phyloP scores from a whole-genome alignment of 2,113 vertebrate species.

The Vidua macroura region DNA sequence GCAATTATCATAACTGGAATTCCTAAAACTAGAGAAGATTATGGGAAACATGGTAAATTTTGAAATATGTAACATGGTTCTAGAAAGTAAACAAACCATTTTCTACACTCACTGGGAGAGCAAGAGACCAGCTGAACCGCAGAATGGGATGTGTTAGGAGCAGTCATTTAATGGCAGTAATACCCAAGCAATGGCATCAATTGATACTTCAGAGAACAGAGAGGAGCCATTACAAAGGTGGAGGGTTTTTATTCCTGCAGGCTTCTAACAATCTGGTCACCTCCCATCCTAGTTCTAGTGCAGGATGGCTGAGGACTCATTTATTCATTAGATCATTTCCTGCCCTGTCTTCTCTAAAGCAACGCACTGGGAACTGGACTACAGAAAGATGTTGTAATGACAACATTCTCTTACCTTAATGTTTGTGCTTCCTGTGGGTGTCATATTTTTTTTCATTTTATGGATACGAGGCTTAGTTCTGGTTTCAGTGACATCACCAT shows the following conservation, averaged over 20 bases:
- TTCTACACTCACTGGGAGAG: neutral
- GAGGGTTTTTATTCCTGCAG: neutral
- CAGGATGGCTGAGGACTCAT: neutral
- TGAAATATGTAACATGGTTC: neutral
- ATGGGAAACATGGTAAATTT: neutral
- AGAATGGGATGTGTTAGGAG: neutral
- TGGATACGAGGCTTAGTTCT: neutral
- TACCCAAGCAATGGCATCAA: neutral
- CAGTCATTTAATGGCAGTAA: neutral
- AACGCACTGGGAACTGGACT: neutral
- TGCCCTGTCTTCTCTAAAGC: neutral
- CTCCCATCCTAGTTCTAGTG: neutral
- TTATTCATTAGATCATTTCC: neutral
- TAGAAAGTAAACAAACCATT: constrained; percentile 15
- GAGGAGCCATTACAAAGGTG: neutral
- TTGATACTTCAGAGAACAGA: neutral
- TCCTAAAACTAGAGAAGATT: constrained; percentile 28
- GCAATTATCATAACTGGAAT: neutral
- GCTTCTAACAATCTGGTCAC: neutral
- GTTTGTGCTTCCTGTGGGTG: neutral
- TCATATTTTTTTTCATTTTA: neutral
- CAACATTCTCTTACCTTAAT: neutral
- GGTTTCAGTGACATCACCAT: neutral
- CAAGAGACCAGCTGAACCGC: neutral
- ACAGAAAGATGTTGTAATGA: neutral